Conservation (phyloP, 2,888 invertebrate species). For the Notocelia uddmanniana region DNA sequence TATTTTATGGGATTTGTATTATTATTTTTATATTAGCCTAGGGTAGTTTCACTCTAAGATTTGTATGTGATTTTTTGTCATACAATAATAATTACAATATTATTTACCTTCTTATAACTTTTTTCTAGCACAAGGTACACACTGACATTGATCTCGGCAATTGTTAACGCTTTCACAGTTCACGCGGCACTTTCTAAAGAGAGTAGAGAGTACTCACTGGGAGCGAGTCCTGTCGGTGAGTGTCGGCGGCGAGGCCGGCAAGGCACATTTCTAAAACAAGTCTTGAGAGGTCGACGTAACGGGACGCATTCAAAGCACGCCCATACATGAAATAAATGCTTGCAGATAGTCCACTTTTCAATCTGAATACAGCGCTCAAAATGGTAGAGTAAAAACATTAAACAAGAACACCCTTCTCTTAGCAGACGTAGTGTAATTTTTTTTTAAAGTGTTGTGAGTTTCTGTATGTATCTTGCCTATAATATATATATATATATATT, state of each 20-base stretch:
- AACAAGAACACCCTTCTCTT: no score
- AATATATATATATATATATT: no score
- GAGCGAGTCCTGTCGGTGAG: constrained; percentile 45
- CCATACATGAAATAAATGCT: constrained; percentile 12
- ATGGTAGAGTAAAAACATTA: no score
- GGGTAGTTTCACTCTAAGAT: no score
- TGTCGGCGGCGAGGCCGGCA: constrained; percentile 51
- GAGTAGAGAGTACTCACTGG: constrained; percentile 51
- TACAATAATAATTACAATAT: no score
- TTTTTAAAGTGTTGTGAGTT: no score
- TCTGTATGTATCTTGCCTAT: no score
- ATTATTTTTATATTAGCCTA: no score
- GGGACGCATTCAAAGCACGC: constrained; percentile 73
- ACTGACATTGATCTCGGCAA: constrained; percentile 25
- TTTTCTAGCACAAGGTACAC: neutral
- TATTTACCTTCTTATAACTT: neutral
- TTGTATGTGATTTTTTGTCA: no score
- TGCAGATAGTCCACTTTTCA: constrained; percentile 15
- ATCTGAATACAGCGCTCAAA: neutral
- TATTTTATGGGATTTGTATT: no score
- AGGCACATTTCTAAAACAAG: constrained; percentile 65
- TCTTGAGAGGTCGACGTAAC: constrained; percentile 74
- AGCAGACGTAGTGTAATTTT: no score
- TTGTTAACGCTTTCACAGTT: constrained; percentile 39
- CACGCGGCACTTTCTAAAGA: constrained; percentile 62